phyloP scores from a whole-genome alignment of 1,140 invertebrate genomes.

The Drosophila tristis region DNA sequence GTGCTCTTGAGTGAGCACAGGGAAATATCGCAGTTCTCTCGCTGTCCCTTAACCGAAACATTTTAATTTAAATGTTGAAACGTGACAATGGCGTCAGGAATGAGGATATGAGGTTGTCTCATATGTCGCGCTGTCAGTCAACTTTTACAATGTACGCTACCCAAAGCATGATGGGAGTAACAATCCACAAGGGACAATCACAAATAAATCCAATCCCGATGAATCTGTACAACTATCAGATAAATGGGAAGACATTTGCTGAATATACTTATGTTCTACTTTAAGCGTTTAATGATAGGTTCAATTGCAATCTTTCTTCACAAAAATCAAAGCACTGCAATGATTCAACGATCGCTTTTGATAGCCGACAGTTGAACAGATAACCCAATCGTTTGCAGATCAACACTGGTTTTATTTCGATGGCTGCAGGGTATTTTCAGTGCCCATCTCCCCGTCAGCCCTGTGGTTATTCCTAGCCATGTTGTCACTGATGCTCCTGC shows the following conservation, averaged over 20 bases:
- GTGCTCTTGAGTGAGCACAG: constrained; percentile 28
- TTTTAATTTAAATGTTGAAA: constrained; percentile 82
- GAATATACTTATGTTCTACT: too few relatives aligned
- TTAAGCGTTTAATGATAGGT: too few relatives aligned
- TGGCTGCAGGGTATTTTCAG: constrained; percentile 43
- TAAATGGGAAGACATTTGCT: too few relatives aligned
- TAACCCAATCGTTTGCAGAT: not conserved
- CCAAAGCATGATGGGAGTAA: constrained; percentile 1
- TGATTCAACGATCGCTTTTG: too few relatives aligned
- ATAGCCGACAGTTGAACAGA: not conserved
- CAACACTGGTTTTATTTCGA: constrained; percentile 17
- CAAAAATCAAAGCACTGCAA: too few relatives aligned
- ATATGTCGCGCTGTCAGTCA: constrained; percentile 56
- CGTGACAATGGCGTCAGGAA: constrained; percentile 67
- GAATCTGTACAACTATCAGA: not conserved
- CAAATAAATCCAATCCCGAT: too few relatives aligned
- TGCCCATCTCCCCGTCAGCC: constrained; percentile 31
- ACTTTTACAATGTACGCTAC: constrained; percentile 38
- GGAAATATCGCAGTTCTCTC: constrained; percentile 52
- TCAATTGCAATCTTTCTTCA: too few relatives aligned
- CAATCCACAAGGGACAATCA: too few relatives aligned
- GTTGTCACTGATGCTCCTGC: constrained; percentile 35
- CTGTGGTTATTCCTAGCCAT: constrained; percentile 38
- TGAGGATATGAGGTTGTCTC: constrained; percentile 64
- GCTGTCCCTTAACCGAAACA: constrained; percentile 69